These are phyloP conservation scores for Gryllus longicercus DNA, from an alignment of 2,888 invertebrate species.

Conservation along the genomic window DNA sequence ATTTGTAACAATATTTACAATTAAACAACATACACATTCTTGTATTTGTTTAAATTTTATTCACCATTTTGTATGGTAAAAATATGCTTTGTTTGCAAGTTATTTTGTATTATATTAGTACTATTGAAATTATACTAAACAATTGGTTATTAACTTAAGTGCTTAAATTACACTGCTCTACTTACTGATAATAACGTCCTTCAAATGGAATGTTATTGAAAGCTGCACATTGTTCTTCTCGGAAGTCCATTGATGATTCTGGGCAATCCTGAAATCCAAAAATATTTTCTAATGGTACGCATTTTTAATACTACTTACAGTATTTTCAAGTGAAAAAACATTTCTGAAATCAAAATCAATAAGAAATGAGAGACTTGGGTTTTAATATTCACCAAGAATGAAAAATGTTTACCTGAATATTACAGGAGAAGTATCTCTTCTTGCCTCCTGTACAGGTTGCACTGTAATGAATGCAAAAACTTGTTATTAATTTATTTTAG, in stretches of 20 bases:
- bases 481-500: too few species aligned
- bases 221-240: constrained; percentile 83
- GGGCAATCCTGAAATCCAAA: constrained; percentile 68
- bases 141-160: background rate
- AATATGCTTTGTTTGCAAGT: too few species aligned
- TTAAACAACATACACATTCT: too few species aligned
- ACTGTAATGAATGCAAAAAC: constrained; percentile 28
- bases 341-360: background rate
- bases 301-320: too few species aligned
- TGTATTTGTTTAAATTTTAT: too few species aligned
- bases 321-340: background rate
- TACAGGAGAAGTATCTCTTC: constrained; percentile 85
- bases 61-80: too few species aligned
- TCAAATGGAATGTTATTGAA: constrained; percentile 80
- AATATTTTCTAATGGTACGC: too few species aligned
- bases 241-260: constrained; percentile 71
- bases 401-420: constrained; percentile 64
- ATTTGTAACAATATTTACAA: too few species aligned
- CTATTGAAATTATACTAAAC: too few species aligned
- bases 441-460: constrained; percentile 68
- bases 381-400: background rate
- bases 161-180: constrained; percentile 37
- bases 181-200: constrained; percentile 76
- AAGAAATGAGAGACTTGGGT: constrained; percentile 1
- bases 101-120: too few species aligned